These are phyloP conservation scores for Lagodon rhomboides DNA, from an alignment of 2,797 vertebrate species.

Conservation along the genomic window DNA sequence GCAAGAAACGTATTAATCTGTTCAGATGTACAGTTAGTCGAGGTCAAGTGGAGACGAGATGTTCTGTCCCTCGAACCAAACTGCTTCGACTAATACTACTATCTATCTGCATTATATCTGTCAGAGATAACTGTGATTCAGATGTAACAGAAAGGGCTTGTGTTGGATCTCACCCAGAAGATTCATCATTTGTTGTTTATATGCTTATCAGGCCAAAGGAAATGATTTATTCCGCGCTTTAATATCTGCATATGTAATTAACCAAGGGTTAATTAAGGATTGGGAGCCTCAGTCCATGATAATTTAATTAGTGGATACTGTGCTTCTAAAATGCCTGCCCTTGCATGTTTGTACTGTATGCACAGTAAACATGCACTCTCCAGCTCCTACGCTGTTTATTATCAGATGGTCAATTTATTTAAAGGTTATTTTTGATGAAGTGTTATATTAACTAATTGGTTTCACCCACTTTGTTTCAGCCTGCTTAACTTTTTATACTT, in stretches of 20 bases:
- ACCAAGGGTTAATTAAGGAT: conserved; percentile 44
- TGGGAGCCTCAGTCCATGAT: conserved; percentile 21
- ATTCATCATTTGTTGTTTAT: conserved; percentile 26
- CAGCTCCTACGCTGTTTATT: not conserved
- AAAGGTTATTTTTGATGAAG: conserved; percentile 6
- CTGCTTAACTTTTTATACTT: not conserved
- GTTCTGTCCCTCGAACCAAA: conserved; percentile 3
- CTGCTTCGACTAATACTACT: not conserved
- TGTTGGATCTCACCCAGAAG: not conserved
- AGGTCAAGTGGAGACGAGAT: conserved; percentile 7
- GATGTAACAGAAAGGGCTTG: not conserved
- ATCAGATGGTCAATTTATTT: not conserved
- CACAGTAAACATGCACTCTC: not conserved
- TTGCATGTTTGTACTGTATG: not conserved
- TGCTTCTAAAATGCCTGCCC: not conserved
- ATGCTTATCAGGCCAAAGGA: not conserved
- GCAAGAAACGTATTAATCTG: conserved; percentile 4
- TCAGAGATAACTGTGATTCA: not conserved
- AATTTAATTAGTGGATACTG: conserved; percentile 30
- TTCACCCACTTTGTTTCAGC: conserved; percentile 6
- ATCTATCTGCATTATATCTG: not conserved
- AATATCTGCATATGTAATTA: conserved; percentile 45
- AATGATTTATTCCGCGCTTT: conserved; percentile 24
- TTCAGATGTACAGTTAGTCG: conserved; percentile 7
- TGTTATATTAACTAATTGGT: conserved; percentile 21